Evolutionary conservation across 2,797 vertebrate genomes (phyloP).

Genomic region (Pseudocheirus occidentalis): DNA sequence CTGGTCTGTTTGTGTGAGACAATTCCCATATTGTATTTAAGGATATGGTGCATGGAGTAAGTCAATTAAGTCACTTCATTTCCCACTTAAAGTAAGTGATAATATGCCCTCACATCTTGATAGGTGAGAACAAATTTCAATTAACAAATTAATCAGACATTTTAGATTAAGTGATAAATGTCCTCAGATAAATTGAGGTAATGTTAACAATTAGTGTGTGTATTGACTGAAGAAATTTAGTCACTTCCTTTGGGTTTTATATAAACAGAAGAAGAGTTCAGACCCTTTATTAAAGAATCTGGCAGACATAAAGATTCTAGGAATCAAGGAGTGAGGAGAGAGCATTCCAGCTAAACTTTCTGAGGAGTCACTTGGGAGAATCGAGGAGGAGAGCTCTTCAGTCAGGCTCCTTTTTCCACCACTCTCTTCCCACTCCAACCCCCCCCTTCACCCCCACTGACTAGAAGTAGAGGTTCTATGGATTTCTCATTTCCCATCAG

Average conservation of each 20-base stretch:
- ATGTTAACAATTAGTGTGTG: not conserved
- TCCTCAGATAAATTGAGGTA: not conserved
- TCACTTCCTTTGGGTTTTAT: not conserved
- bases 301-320: not conserved
- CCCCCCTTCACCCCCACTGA: not conserved
- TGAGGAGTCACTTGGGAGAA: not conserved
- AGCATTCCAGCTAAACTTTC: not conserved
- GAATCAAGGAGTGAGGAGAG: not conserved
- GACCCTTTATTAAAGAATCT: not conserved
- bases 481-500: not conserved
- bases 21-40: not conserved
- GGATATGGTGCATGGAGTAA: not conserved
- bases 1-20: no score
- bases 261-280: not conserved
- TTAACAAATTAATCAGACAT: not conserved
- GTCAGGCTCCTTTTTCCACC: not conserved
- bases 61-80: not conserved
- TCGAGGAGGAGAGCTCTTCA: not conserved
- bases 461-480: not conserved
- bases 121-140: not conserved
- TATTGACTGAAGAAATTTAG: not conserved
- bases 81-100: not conserved
- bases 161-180: not conserved
- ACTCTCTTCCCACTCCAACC: not conserved
- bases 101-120: not conserved